Evolutionary conservation across 2,888 invertebrate species (phyloP), one percentile per base, ranked within the genome.

Genomic region (Drosophila gaucha): DNA sequence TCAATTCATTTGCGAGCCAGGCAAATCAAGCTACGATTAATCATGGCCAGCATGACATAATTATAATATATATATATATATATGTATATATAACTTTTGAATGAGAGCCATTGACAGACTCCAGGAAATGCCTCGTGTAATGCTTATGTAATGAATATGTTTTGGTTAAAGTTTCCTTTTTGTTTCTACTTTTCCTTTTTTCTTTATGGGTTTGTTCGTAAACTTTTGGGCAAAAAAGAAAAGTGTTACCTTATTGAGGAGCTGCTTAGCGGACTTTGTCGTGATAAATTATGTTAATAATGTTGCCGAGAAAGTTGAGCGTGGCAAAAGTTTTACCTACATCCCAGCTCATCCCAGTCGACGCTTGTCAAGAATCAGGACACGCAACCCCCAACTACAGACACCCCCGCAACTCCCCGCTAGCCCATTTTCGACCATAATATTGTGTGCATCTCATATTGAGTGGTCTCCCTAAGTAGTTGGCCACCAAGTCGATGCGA

Each of bases 221-320:
- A 72, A 65, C 22, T 70, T 74, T 74, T 56, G 44, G 47, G 56
- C 64, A 62, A 20, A 64, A 46, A 30, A 26, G 16, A 44, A 86
- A 88, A 84, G 82, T 88, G 87, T 85, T 88, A 88, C 85, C 72
- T 84, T 84, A 80, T 84, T 84, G 87, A 72, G 78, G 85, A 72
- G 78, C 80, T 69, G 80, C 71, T 74, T 66, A 69, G 59, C 76
- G 64, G 55, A 62, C 65, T 72, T 64, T 73, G 83, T 80, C 82
- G 71, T 88, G 87, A 86, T 86, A 87, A 86, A 86, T 87, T 88
- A 86, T 86, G 85, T 87, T 86, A 88, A 86, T 87, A 88, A 88
- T 69, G 73, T 67, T 74, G 50, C 47, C 56, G 41, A 69, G 67
- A 77, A 85, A 86, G 67, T 88, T 83, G 69, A 73, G 54, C 31